Evolutionary conservation across 1,140 invertebrate genomes (phyloP).

Genomic region (Sitodiplosis mosellana): DNA sequence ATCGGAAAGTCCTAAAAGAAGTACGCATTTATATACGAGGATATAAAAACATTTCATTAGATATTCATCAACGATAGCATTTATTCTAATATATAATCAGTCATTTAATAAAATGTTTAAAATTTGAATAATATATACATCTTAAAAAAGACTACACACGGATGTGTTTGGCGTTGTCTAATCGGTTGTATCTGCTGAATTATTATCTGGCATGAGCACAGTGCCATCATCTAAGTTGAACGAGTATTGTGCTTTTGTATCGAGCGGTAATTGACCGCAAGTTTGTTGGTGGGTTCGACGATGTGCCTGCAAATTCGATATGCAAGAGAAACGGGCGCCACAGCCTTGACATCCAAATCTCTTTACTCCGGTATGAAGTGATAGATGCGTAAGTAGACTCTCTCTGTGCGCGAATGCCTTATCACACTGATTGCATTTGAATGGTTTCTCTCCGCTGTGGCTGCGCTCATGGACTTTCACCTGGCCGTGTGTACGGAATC

Average conservation of each 20-base stretch:
- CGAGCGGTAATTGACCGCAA: slow-evolving; percentile 17
- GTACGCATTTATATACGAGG: no score
- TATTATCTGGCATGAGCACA: no score
- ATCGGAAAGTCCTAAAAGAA: no score
- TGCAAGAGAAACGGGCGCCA: slow-evolving; percentile 15
- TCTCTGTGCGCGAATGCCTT: slow-evolving; percentile 17
- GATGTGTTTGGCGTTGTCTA: no score
- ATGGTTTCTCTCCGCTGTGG: slow-evolving; percentile 46
- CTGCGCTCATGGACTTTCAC: slow-evolving; percentile 55
- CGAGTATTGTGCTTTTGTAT: slow-evolving; percentile 13
- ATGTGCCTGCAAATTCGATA: slow-evolving; percentile 16
- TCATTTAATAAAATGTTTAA: no score
- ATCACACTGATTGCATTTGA: slow-evolving; percentile 30
- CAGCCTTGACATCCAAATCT: slow-evolving; percentile 16
- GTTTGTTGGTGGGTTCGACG: slow-evolving; percentile 11
- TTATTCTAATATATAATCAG: no score
- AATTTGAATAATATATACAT: no score
- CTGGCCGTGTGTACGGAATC: slow-evolving; percentile 28
- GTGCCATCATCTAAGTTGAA: no score
- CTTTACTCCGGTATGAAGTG: slow-evolving; percentile 18
- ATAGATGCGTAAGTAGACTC: slow-evolving; percentile 11
- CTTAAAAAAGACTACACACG: no score
- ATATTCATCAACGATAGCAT: no score
- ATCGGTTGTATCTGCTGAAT: no score
- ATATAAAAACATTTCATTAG: no score